Percentiles rank a stretch among this genome's conserved stretches.
phyloP scores from a whole-genome alignment of 2,113 vertebrate species.

The Charina bottae region DNA sequence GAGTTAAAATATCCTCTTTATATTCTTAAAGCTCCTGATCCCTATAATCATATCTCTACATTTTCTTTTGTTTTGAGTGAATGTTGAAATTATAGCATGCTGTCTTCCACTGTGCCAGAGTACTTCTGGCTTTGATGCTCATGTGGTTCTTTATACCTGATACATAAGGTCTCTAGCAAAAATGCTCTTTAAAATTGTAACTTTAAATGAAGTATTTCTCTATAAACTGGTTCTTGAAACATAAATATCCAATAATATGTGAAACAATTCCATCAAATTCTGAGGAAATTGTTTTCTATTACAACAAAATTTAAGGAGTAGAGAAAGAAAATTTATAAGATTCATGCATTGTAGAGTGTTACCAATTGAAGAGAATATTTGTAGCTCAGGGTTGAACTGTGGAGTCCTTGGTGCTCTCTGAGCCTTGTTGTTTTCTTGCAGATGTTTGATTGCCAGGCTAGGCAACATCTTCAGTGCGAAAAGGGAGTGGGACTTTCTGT shows the following conservation, averaged over 20 bases:
- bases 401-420: no score
- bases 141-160: background rate
- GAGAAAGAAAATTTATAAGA: background rate
- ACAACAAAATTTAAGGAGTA: background rate
- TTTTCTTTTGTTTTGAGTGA: background rate
- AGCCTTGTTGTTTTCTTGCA: no score
- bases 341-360: background rate
- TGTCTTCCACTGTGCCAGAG: background rate
- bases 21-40: background rate
- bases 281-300: background rate
- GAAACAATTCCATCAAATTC: background rate
- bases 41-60: background rate
- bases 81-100: background rate
- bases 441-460: no score
- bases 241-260: background rate
- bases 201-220: background rate
- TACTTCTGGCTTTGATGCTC: slow-evolving; percentile 21
- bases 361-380: no score
- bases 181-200: background rate
- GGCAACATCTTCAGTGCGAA: no score
- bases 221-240: background rate
- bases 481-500: no score
- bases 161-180: background rate
- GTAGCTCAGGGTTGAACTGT: no score
- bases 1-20: background rate